Base-by-base conservation (phyloP, 2,113 vertebrate genomes). In the Dipodomys merriami region DNA sequence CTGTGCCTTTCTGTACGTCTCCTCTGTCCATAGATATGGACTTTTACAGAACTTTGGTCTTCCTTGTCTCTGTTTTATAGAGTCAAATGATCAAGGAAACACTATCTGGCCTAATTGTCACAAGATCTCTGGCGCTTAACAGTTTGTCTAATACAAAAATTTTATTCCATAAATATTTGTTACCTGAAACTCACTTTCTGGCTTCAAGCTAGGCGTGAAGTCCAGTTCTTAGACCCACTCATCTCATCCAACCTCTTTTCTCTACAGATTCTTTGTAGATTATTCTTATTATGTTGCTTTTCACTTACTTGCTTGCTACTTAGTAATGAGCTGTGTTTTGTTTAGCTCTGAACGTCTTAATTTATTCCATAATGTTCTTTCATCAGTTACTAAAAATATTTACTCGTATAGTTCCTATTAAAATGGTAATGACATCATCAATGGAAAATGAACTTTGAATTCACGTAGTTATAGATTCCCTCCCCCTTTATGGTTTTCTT, bases 291-390 rank as follows among this genome's bases (percentile, higher is more conserved):
- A 25, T 5, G 7, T 86, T 83, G 30, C 19, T 29, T 83, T 86
- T 74, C 5, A 60, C 1, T 91, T 9, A 11, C 78, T 73, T 83
- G 65, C 13, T 7, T 7, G 49, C 19, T 88, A 57, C n/a, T 71
- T 72, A 57, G 35, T 68, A 73, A 83, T 74, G 20, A 68, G 7
- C 16, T 94, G 12, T 94, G 12, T 94, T 95, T 94, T n/a, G 11
- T 67, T 89, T 57, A 39, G 23, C 68, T 11, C 71, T 60, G 9
- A 78, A 23, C 27, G 39, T 88, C 22, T 81, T 77, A 35, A 46
- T 74, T 57, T 83, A 85, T 88, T 88, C 83, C 65, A 1, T 80
- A 86, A 23, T 69, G 23, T 49, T 79, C 62, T 49, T 49, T 82
- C n/a, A 3, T 90, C 44, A 80, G 57, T 79, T 68, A 79, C 65